Evolutionary conservation across 2,113 vertebrate species (phyloP), one percentile per base, ranked within the genome.

Genomic region (Syngnathus floridae): DNA sequence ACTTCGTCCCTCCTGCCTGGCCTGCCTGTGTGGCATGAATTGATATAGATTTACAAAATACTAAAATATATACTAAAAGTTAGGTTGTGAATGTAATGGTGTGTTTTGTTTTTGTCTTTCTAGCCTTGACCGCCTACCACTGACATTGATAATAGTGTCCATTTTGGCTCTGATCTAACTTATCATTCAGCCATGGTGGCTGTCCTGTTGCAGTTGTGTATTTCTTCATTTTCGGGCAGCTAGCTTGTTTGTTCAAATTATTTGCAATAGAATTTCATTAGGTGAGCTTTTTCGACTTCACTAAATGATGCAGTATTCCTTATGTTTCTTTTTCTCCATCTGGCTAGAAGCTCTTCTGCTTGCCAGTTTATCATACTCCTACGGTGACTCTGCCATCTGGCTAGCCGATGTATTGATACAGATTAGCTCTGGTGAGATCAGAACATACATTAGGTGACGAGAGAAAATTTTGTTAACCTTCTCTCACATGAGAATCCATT

Each of bases 341-440:
- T 56, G 16, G 72, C 72, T 74, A 64, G 70, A 63, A 68, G 65
- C 71, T 75, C 67, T 77, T 84, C 64, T 71, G 45, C 49, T 36
- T 70, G 73, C 84, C 70, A 69, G 36, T 67, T 75, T 38, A 66
- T 77, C 72, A 35, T 71, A 54, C 77, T 80, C 74, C 77, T 70
- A 66, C 58, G 64, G 31, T 74, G 65, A 66, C 58, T 66, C 17
- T 51, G 57, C 79, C 64, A 83, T 78, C 71, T 79, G 75, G 54
- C 43, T 58, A 46, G 52, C 62, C 69, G 68, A 73, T 66, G 60
- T 75, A 80, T 75, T 66, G 67, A 76, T 81, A 69, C 59, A 76
- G 46, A 80, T 69, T 82, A 79, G 66, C 1, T 9, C 40, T 40
- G 54, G 4, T 75, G 62, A 76, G 67, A 69, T 19, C 31, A 75